Evolutionary conservation across 2,797 vertebrate genomes (phyloP).

Genomic region (Cynodonichthys magdalenae): DNA sequence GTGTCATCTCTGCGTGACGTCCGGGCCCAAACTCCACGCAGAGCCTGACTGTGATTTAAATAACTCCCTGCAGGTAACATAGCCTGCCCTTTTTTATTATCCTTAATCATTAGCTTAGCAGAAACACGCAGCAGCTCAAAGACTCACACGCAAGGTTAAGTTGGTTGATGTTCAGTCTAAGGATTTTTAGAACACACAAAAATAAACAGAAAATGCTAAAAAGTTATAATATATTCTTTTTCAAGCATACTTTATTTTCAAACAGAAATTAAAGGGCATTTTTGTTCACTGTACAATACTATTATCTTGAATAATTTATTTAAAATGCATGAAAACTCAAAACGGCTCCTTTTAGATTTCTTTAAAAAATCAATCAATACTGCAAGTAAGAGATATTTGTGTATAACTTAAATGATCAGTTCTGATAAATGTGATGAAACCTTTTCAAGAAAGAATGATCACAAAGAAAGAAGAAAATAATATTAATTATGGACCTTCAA

Average conservation of each 20-base stretch:
- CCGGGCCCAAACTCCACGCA: slow-evolving; percentile 28
- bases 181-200: background rate
- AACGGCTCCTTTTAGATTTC: no score
- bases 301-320: background rate
- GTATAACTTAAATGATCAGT: no score
- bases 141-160: background rate
- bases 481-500: background rate
- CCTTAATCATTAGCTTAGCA: slow-evolving; percentile 80
- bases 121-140: slow-evolving; percentile 1
- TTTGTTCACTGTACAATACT: background rate
- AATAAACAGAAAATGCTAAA: background rate
- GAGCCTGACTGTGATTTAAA: slow-evolving; percentile 24
- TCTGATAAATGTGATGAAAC: no score
- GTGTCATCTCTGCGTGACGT: slow-evolving; percentile 11
- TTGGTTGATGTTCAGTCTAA: slow-evolving; percentile 2
- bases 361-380: no score
- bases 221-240: background rate
- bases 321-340: no score
- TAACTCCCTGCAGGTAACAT: slow-evolving; percentile 44
- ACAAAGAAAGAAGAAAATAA: background rate
- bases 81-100: slow-evolving; percentile 65
- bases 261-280: background rate
- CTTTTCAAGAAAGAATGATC: no score
- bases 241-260: no score
- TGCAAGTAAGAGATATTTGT: no score